Percentiles rank a stretch among this genome's conserved stretches.
Conservation (phyloP, 2,797 vertebrate genomes). For the Muraenolepis orangiensis region DNA sequence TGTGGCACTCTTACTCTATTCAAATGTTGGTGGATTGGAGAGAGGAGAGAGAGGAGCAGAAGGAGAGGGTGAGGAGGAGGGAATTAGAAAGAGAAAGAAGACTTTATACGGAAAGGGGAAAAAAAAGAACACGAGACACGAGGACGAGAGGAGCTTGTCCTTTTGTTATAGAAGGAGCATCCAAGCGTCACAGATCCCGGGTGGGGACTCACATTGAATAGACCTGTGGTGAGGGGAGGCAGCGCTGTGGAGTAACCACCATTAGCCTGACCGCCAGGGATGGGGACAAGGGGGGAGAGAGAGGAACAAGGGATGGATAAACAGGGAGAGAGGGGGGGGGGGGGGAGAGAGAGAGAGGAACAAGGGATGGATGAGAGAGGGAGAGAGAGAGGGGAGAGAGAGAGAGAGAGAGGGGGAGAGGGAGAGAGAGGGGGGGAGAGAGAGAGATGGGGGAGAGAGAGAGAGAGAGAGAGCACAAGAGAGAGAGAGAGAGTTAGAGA, state of each 20-base stretch:
- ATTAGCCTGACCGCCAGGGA: slow-evolving; percentile 69
- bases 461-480: neutral
- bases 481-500: slow-evolving; percentile 28
- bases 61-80: slow-evolving; percentile 11
- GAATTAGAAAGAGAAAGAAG: neutral
- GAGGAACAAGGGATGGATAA: neutral
- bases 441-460: too few species aligned
- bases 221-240: slow-evolving; percentile 66
- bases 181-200: slow-evolving; percentile 71
- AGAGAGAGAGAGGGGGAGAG: slow-evolving; percentile 22
- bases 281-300: too few species aligned
- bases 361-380: slow-evolving; percentile 21
- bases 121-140: too few species aligned
- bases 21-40: slow-evolving; percentile 48
- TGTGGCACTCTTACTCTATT: slow-evolving; percentile 44
- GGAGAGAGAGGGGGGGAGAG: neutral
- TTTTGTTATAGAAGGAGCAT: slow-evolving; percentile 60
- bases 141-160: slow-evolving; percentile 62
- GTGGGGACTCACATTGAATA: slow-evolving; percentile 76
- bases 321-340: slow-evolving; percentile 1
- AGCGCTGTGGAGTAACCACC: slow-evolving; percentile 51
- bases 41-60: slow-evolving; percentile 33
- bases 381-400: slow-evolving; percentile 18
- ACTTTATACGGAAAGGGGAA: too few species aligned
- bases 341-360: slow-evolving; percentile 23